Evolutionary conservation across 2,888 invertebrate genomes (phyloP).

Genomic region (Eristalis pertinax): DNA sequence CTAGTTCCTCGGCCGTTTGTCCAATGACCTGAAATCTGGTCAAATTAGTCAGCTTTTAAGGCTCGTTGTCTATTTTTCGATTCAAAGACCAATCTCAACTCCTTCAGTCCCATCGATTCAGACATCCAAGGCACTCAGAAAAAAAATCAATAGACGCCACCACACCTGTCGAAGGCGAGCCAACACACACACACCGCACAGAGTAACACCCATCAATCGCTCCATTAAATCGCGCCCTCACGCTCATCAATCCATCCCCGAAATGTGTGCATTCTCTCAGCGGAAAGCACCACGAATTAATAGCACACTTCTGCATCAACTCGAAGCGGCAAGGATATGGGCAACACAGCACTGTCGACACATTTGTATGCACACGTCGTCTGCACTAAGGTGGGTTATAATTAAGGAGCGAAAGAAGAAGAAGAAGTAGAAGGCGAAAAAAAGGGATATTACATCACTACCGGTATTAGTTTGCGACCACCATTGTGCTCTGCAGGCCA

Average conservation of each 20-base stretch:
- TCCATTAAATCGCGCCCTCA: neutral
- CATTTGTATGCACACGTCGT: neutral
- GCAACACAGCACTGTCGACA: neutral
- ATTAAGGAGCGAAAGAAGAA: constrained; percentile 16
- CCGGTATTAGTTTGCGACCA: constrained; percentile 55
- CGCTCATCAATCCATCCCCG: neutral
- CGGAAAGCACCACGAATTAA: constrained; percentile 10
- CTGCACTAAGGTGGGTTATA: constrained; percentile 46
- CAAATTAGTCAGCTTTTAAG: no score
- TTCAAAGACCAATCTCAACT: no score
- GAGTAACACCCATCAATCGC: neutral
- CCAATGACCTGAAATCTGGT: no score
- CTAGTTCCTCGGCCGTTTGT: no score
- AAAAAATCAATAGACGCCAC: neutral
- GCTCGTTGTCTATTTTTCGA: no score
- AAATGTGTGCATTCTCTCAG: neutral
- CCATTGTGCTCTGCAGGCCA: neutral
- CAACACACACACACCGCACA: neutral
- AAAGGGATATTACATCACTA: constrained; percentile 55
- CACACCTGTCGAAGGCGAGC: neutral
- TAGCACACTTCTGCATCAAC: constrained; percentile 33
- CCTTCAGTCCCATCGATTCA: no score
- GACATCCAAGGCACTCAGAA: no score
- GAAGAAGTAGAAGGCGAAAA: neutral
- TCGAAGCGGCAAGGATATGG: neutral